Base-by-base conservation (phyloP, 92 coral and sea anemone species). In the Siderastrea radians region DNA sequence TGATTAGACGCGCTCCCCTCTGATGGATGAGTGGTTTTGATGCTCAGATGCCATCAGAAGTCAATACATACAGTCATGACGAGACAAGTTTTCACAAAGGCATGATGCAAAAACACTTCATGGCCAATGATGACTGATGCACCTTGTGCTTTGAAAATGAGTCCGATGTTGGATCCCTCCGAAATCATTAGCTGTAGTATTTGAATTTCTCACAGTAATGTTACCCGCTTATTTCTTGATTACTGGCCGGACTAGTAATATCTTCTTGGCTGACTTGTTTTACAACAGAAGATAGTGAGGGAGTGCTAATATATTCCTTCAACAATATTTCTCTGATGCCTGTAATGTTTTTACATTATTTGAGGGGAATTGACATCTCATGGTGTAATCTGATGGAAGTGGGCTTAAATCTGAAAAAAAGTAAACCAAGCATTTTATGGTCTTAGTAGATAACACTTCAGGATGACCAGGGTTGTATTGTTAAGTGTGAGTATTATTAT, bases 21-120 rank as follows among this genome's bases (percentile, higher is more conserved):
- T 84, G 87, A 84, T 62, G 87, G 80, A 73, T 84, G 87, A 73
- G 87, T 84, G 87, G 87, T 57, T 74, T 84, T 74, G 87, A 84
- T 50, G 79, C 80, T 51, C 80, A 61, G 87, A 84, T 75, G 87
- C 87, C 87, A 84, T 84, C 87, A 74, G 87, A 84, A 49, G 87
- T 84, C 73, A 65, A 61, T 84, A 43, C 80, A 60, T 74, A 84
- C 80, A 61, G 73, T 84, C 59, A 5, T 73, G 87, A 84, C 65
- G 80, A 84, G 87, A 74, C 80, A 66, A 72, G 86, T 83, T 83
- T 83, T 83, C 79, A 83, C 80, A 71, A 83, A 84, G 87, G 87
- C 87, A 84, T 84, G 87, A 74, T 45, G 74, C 87, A 84, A 84
- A 84, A 84, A 62, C 80, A 50, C 80, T 84, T 74, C 80, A 59